Evolutionary conservation across 2,113 vertebrate species (phyloP), one percentile per base, ranked within the genome.

Genomic region (Lophochroa leadbeateri): DNA sequence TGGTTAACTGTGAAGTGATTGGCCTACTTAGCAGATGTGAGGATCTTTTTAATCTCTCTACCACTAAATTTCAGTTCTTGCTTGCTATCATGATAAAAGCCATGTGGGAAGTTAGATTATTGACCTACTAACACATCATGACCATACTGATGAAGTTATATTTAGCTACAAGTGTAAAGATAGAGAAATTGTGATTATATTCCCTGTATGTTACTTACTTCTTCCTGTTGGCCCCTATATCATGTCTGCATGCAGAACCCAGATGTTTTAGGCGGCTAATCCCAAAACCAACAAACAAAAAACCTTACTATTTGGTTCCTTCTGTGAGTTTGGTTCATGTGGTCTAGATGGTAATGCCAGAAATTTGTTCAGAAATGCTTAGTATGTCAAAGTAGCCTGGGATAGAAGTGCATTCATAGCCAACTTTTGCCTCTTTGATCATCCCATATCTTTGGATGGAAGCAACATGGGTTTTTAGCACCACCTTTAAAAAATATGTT

Each of bases 11-110:
- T 65, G 12, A 87, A 90, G 37, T 23, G 19, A 35, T 57, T 88
- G 2, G 43, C 35, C 28, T 81, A 19, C 50, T 35, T 72, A 67
- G 33, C 53, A 88, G 37, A 67, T 93, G 46, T 86, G 37, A 60
- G 85, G 87, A 57, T 82, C 21, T 10, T 82, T 91, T 77, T 92
- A 27, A 86, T 95, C 63, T 90, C 49, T 91, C 49, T 46, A 58
- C 44, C n/a, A 53, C n/a, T 31, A 53, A 63, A 82, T 85, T 86
- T 72, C 58, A 67, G n/a, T 74, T 77, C 55, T 88, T 35, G 35
- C 46, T 90, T 80, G 21, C 35, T 93, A 7, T 71, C 41, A 7
- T 52, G 65, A 60, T 57, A 49, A 10, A 92, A 72, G 13, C 47
- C 84, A 58, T 28, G 18, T 58, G 57, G 91, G 67, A 78, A 92